Conservation (phyloP, 2,113 vertebrate genomes). For the Colinus virginianus region DNA sequence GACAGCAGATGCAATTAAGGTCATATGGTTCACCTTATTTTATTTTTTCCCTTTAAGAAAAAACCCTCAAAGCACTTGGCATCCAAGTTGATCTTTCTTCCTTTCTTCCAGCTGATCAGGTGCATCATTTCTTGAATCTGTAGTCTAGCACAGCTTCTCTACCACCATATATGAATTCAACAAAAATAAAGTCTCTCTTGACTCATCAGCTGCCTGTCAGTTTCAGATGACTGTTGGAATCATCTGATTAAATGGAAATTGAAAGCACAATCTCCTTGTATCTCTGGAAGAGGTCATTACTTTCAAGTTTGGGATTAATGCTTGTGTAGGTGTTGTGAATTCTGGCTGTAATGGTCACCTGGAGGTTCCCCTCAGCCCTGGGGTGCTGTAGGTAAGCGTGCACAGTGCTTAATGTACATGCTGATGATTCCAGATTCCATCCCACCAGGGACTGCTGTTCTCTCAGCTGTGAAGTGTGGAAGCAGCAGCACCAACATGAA, state of each 20-base stretch:
- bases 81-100: background rate
- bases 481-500: background rate
- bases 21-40: background rate
- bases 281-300: background rate
- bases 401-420: rapidly evolving
- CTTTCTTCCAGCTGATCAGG: background rate
- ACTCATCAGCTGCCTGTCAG: background rate
- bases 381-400: background rate
- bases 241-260: background rate
- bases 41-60: background rate
- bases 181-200: background rate
- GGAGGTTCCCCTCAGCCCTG: background rate
- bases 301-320: background rate
- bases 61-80: background rate
- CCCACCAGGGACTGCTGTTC: background rate
- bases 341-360: background rate
- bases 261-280: background rate
- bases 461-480: background rate
- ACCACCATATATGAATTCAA: background rate
- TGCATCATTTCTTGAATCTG: background rate
- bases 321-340: background rate
- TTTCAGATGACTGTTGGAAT: background rate
- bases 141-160: background rate
- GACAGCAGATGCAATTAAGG: background rate
- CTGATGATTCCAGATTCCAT: background rate